Base-by-base conservation (phyloP, 2,888 invertebrate genomes). In the Hypolimnas misippus region DNA sequence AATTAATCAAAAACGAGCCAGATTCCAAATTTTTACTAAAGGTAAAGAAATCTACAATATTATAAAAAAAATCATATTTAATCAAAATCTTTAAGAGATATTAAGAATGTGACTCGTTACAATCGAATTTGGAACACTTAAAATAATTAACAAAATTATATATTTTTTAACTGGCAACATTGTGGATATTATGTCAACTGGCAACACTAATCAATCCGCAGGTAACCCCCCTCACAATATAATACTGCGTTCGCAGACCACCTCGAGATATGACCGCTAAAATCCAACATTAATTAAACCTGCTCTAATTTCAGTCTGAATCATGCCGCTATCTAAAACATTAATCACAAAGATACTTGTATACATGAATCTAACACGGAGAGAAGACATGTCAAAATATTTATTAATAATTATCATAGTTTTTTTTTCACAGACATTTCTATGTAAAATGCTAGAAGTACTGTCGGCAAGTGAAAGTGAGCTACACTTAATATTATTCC, bases 291-390 rank as follows among this genome's bases (percentile, higher is more conserved):
- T 38, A 58, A 52, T 60, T 58, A 66, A 58, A 82, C 81, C 82
- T 83, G 84, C 83, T 70, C 79, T 76, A 81, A 82, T 7, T 79
- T 89, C 89, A 89, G 90, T 89, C 90, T 84, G 87, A 81, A 78
- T 73, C 83, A 78, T 81, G 80, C 83, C 82, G 78, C 82, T 74
- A 74, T 76, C 83, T 84, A 83, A 83, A 77, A 84, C 81, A 82
- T 83, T 81, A 84, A 89, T 86, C 85, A 89, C 87, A 88, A 83
- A 87, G 44, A 84, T 84, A 81, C 78, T 83, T 86, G 85, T 86
- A 84, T 84, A 90, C 86, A 87, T 77, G 77, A 81, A 86, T 83
- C 87, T 87, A 89, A 89, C 84, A 84, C 76, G 80, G 78, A 86
- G 84, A 73, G 75, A 78, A 83, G 81, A 84, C 76, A 79, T 82